Percentiles rank a stretch among this genome's conserved stretches.
These are phyloP conservation scores for Gallinago media DNA, from an alignment of 2,113 vertebrate genomes.

Conservation along the genomic window DNA sequence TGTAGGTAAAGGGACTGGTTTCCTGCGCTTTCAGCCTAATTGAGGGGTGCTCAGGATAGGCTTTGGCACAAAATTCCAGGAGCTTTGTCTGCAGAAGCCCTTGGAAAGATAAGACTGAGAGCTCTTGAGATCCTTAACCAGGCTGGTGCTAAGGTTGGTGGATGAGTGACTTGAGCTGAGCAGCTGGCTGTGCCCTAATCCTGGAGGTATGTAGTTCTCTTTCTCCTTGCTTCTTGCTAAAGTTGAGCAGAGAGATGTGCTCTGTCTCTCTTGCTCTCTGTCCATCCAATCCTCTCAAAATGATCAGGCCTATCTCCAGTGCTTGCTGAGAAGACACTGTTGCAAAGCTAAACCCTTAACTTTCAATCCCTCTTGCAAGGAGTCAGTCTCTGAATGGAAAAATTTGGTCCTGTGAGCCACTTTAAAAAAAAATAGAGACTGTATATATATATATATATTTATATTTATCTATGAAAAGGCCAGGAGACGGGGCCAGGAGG, in stretches of 20 bases:
- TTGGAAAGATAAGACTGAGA: conserved; percentile 5
- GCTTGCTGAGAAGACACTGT: conserved; percentile 36
- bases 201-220: conserved; percentile 56
- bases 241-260: neutral
- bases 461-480: conserved; percentile 64
- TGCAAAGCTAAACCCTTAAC: conserved; percentile 40
- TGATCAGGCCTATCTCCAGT: conserved; percentile 30
- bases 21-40: conserved; percentile 20
- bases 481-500: neutral
- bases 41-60: neutral
- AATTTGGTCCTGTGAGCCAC: conserved; percentile 80
- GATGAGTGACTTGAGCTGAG: conserved; percentile 20
- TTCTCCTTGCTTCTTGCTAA: neutral
- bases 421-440: conserved; percentile 76
- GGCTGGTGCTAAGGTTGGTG: conserved; percentile 38
- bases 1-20: neutral
- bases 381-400: conserved; percentile 64
- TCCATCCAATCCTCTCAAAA: neutral
- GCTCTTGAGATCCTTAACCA: neutral
- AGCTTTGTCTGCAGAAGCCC: conserved; percentile 25
- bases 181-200: conserved; percentile 23
- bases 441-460: conserved; percentile 39
- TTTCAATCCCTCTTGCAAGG: conserved; percentile 37
- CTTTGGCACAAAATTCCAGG: conserved; percentile 3
- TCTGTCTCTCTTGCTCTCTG: neutral